A percentile compares a stretch with the other conserved stretches of the same genome.
phyloP scores from a whole-genome alignment of 2,797 vertebrate genomes.

The Ctenopoma kingsleyae region DNA sequence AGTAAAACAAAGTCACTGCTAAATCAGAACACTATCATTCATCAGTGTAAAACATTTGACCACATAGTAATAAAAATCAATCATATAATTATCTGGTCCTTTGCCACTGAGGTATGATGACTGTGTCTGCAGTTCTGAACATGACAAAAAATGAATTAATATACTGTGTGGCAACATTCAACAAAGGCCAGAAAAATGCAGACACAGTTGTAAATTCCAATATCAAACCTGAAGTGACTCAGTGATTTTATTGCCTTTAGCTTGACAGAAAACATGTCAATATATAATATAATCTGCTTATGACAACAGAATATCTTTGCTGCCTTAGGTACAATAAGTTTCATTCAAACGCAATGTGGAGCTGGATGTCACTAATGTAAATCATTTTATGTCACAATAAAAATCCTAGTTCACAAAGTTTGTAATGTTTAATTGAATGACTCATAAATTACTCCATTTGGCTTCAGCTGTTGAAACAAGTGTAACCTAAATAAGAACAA shows the following conservation, averaged over 20 bases:
- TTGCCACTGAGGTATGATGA: conserved; percentile 52
- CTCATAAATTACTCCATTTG: background rate
- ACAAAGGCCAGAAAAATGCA: background rate
- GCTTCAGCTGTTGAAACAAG: conserved; percentile 15
- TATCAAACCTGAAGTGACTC: conserved; percentile 10
- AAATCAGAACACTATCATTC: conserved; percentile 22
- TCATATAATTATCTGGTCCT: conserved; percentile 19
- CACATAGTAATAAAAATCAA: conserved; percentile 31
- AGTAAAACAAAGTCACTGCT: conserved; percentile 26
- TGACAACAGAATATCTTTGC: background rate
- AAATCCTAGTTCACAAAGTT: background rate
- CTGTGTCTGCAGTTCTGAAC: conserved; percentile 7
- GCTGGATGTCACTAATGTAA: conserved; percentile 11
- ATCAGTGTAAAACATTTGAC: conserved; percentile 40
- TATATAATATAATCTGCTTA: background rate
- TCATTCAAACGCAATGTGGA: background rate
- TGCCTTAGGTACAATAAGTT: background rate
- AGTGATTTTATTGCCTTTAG: background rate
- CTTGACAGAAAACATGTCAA: background rate
- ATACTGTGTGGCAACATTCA: background rate
- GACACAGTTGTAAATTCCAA: conserved; percentile 4
- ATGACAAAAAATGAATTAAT: background rate
- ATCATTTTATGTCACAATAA: conserved; percentile 3
- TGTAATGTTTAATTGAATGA: background rate
- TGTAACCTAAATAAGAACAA: background rate